A percentile compares a stretch with the other conserved stretches of the same genome.
phyloP scores from a whole-genome alignment of 2,797 vertebrate genomes.

The Antrozous pallidus region DNA sequence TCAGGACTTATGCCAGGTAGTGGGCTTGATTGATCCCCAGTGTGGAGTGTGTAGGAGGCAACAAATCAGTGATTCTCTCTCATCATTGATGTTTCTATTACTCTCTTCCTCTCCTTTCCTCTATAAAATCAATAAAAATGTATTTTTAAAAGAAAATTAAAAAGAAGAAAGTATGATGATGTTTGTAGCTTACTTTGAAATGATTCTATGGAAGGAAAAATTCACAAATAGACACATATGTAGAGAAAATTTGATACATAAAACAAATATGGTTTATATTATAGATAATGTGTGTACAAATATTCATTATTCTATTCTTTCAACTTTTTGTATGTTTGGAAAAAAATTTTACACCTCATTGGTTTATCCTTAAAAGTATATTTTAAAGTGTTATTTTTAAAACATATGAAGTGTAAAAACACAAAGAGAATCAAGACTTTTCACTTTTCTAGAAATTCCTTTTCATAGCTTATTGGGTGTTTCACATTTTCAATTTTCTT shows the following conservation, averaged over 20 bases:
- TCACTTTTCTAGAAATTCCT: slow-evolving; percentile 41
- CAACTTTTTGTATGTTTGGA: not conserved
- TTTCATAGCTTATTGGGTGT: slow-evolving; percentile 40
- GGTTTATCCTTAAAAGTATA: not conserved
- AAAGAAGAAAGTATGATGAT: not conserved
- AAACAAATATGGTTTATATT: not conserved
- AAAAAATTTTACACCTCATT: not conserved
- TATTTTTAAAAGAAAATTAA: too few relatives aligned
- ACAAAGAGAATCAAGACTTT: not conserved
- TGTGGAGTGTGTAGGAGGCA: too few relatives aligned
- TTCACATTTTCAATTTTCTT: slow-evolving; percentile 45
- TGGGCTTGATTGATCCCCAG: too few relatives aligned
- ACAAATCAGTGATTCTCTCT: too few relatives aligned
- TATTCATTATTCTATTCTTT: not conserved
- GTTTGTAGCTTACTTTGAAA: not conserved
- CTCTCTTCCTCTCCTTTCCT: too few relatives aligned
- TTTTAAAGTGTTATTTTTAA: not conserved
- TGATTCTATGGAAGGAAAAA: not conserved
- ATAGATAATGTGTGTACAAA: not conserved
- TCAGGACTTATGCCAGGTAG: too few relatives aligned
- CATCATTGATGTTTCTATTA: too few relatives aligned
- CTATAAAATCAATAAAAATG: too few relatives aligned
- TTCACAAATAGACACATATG: not conserved
- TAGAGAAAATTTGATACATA: not conserved
- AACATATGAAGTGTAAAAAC: slow-evolving; percentile 6